Conservation (phyloP, 92 coral and sea anemone genomes). For the Zoanthus sociatus region DNA sequence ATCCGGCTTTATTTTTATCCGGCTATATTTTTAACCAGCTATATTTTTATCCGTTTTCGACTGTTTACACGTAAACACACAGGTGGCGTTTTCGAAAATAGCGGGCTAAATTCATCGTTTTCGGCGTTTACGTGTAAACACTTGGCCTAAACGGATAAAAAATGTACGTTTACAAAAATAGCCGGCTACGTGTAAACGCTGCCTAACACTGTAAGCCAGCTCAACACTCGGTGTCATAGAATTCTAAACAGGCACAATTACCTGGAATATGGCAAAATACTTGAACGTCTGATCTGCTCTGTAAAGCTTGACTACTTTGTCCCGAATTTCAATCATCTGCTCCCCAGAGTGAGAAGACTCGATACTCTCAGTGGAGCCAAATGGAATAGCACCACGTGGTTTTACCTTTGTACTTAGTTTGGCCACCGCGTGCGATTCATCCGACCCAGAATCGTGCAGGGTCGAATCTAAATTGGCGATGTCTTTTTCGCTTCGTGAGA, state of each 20-base stretch:
- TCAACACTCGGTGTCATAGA: no score
- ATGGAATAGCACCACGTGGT: slow-evolving; percentile 77
- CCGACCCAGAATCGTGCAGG: slow-evolving; percentile 69
- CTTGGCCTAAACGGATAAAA: no score
- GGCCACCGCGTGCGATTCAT: slow-evolving; percentile 77
- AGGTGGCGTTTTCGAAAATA: no score
- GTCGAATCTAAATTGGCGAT: slow-evolving; percentile 78
- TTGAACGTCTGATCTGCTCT: slow-evolving; percentile 97
- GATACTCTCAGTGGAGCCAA: slow-evolving; percentile 86
- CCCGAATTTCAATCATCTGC: slow-evolving; percentile 80
- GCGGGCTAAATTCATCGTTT: no score
- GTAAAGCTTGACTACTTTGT: slow-evolving; percentile 85
- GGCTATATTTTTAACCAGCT: no score
- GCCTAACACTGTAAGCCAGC: no score
- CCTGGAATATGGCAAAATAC: slow-evolving; percentile 93
- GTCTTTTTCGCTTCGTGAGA: slow-evolving; percentile 86
- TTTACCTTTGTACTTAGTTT: slow-evolving; percentile 70
- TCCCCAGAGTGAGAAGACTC: slow-evolving; percentile 66
- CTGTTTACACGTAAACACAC: no score
- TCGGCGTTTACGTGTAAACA: no score
- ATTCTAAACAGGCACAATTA: slow-evolving; percentile 9
- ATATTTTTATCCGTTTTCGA: no score
- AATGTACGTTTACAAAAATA: no score
- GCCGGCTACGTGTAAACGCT: no score
- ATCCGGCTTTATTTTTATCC: no score